Evolutionary conservation across 2,888 invertebrate genomes (phyloP), one percentile per base, ranked within the genome.

Genomic region (Ormyrus thymus): DNA sequence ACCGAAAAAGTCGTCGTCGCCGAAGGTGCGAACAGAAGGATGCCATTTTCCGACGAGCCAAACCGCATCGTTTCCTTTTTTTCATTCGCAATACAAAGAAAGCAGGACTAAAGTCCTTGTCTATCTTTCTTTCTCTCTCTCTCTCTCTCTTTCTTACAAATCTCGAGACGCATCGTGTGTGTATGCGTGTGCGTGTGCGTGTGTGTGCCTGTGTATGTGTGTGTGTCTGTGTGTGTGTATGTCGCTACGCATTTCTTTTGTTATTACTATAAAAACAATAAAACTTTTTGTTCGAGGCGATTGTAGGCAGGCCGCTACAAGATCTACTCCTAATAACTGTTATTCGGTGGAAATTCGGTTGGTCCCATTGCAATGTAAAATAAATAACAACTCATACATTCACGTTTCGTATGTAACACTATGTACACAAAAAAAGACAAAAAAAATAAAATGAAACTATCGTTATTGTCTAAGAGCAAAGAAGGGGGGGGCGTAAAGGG

Each of bases 311-410:
- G 86, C 84, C 84, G 87, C 88, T 89, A 87, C 85, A 75, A 78
- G 72, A 85, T 86, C 86, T 88, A 87, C 83, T 82, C 84, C 87
- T 89, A 89, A 88, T 81, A 87, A 87, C 86, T 88, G 86, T 89
- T 89, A 88, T 78, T 90, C 89, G 90, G 90, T 90, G 90, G 89
- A 90, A 90, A 89, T 84, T 89, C 87, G 87, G 87, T 89, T 90
- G 90, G 89, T 89, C 89, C 87, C 88, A 86, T 89, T 89, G 85
- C 85, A 84, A 82, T 86, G 86, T 87, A 86, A 86, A 89, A 89
- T 90, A 90, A 90, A 90, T 90, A 89, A 87, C 85, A 83, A 85
- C 72, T 85, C 86, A 83, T 86, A 83, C 86, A 85, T 83, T 83
- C 82, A 85, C 83, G 84, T 84, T 72, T 76, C 72, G 70, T 78